Percentiles rank a stretch among this genome's conserved stretches.
Evolutionary conservation across 1,140 invertebrate species (phyloP).

Genomic region (Cryptotermes secundus): DNA sequence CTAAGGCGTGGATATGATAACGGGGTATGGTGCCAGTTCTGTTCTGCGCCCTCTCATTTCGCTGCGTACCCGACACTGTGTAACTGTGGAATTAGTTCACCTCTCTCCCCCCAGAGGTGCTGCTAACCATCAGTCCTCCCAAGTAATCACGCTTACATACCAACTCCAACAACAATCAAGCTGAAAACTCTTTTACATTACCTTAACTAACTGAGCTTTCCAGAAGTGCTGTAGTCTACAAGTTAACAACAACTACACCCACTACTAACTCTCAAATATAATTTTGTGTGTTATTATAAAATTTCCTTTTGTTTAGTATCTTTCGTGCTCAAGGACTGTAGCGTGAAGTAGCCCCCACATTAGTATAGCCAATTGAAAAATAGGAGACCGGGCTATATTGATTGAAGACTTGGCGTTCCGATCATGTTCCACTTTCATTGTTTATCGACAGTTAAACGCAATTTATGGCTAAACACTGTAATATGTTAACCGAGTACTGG

Average conservation of each 20-base stretch:
- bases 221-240: neutral
- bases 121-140: neutral
- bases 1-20: neutral
- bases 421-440: too few relatives aligned
- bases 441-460: neutral
- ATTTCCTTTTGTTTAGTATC: neutral
- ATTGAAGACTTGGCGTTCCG: neutral
- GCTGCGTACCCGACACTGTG: neutral
- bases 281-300: neutral
- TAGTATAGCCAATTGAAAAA: neutral
- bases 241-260: neutral
- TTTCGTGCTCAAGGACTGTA: neutral
- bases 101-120: neutral
- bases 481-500: neutral
- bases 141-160: neutral
- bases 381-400: neutral
- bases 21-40: neutral
- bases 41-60: neutral
- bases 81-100: neutral
- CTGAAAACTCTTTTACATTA: neutral
- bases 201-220: neutral
- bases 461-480: neutral
- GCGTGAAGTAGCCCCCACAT: neutral
- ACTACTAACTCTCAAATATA: neutral
- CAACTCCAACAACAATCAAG: neutral